Evolutionary conservation across 2,797 vertebrate species (phyloP).

Genomic region (Cryptoblepharus egeriae): DNA sequence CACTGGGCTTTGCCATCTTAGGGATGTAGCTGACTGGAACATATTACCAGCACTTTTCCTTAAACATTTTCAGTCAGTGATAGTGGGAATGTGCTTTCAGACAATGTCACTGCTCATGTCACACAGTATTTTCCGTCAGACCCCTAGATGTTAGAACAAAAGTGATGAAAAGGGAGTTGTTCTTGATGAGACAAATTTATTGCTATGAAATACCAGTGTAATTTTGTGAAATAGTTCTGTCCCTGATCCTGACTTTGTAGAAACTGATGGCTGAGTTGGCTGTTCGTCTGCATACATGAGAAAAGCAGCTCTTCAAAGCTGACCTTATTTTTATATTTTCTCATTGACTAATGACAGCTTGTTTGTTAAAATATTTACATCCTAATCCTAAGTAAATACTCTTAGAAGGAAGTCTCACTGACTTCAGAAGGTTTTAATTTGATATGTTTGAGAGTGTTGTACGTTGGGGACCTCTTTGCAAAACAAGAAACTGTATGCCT

Average conservation of each 20-base stretch:
- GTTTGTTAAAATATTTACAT: not conserved
- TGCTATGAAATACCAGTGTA: conserved; percentile 40
- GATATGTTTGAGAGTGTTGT: not conserved
- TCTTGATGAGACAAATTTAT: conserved; percentile 18
- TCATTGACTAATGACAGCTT: not conserved
- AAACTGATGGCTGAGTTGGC: conserved; percentile 34
- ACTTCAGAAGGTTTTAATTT: not conserved
- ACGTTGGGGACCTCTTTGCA: conserved; percentile 21
- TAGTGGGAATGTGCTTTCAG: conserved; percentile 57
- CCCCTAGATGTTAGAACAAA: conserved; percentile 41
- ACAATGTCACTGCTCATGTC: conserved; percentile 55
- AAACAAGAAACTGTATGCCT: conserved; percentile 20
- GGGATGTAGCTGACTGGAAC: conserved; percentile 47
- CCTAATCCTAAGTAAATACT: not conserved
- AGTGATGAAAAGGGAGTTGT: conserved; percentile 38
- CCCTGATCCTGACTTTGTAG: not conserved
- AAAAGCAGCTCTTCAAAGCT: conserved; percentile 12
- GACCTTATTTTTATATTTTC: not conserved
- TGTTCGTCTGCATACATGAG: not conserved
- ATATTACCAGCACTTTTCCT: conserved; percentile 52
- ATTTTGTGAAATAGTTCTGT: conserved; percentile 48
- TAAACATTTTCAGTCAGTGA: conserved; percentile 65
- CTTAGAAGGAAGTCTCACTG: not conserved
- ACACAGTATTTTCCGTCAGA: conserved; percentile 64
- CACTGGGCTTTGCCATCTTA: conserved; percentile 8